phyloP scores from a whole-genome alignment of 1,140 invertebrate species.

The Venturia canescens region DNA sequence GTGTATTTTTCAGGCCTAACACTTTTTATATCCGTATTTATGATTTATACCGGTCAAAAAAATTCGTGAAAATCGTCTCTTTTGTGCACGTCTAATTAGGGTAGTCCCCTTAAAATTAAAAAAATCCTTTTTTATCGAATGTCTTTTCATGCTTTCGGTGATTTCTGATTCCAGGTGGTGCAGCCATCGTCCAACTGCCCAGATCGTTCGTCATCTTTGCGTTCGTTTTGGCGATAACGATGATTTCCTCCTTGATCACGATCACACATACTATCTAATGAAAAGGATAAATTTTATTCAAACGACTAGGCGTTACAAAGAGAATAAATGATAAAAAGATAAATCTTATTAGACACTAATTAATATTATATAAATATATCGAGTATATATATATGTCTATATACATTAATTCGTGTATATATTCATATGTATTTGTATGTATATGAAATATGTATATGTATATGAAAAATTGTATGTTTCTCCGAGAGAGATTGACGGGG shows the following conservation, averaged over 20 bases:
- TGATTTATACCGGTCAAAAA: too few relatives aligned
- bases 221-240: background rate
- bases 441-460: constrained; percentile 29
- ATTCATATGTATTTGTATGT: constrained; percentile 1
- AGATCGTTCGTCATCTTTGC: background rate
- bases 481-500: background rate
- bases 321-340: background rate
- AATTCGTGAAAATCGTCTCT: too few relatives aligned
- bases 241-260: background rate
- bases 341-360: constrained; percentile 17
- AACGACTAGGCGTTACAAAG: background rate
- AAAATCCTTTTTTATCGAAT: background rate
- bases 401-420: background rate
- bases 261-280: background rate
- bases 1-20: too few relatives aligned
- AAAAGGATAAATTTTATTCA: background rate
- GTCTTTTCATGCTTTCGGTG: background rate
- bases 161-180: constrained; percentile 8
- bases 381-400: background rate
- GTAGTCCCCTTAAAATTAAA: too few relatives aligned
- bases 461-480: constrained; percentile 18
- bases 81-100: too few relatives aligned
- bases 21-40: too few relatives aligned
- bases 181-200: background rate
- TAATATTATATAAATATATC: constrained; percentile 7